phyloP scores from a whole-genome alignment of 2,888 invertebrate species.

The Parapristionchus giblindavisi region DNA sequence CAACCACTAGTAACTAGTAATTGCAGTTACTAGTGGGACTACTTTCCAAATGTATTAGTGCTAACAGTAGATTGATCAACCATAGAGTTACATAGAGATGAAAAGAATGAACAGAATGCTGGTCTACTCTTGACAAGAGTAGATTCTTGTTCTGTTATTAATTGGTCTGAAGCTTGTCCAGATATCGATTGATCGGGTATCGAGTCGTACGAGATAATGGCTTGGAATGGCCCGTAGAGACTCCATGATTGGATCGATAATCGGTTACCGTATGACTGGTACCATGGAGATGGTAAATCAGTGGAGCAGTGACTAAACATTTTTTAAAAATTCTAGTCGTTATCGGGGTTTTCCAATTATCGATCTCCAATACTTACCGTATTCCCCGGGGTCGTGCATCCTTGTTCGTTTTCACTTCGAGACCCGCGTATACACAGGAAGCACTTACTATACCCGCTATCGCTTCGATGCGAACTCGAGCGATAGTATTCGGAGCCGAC shows the following conservation, averaged over 20 bases:
- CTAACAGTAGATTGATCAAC: no score
- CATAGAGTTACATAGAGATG: no score
- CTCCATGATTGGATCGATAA: constrained; percentile 12
- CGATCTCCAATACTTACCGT: background rate
- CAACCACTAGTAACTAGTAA: no score
- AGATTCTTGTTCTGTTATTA: no score
- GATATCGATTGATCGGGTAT: no score
- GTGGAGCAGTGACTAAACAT: constrained; percentile 10
- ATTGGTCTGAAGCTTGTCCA: no score
- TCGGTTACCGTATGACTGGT: constrained; percentile 6
- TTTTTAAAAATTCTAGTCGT: no score
- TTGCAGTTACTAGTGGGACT: no score
- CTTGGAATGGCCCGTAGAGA: constrained; percentile 19
- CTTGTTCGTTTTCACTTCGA: constrained; percentile 11
- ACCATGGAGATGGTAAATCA: constrained; percentile 12
- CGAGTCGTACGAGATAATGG: constrained; percentile 11
- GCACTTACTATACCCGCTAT: constrained; percentile 6
- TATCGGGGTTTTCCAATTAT: no score
- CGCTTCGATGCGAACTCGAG: background rate
- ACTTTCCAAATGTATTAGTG: no score
- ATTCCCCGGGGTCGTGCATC: constrained; percentile 21
- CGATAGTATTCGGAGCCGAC: background rate
- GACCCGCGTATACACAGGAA: constrained; percentile 17
- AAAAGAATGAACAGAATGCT: no score
- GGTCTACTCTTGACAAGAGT: no score